Base-by-base conservation (phyloP, 2,888 invertebrate species). In the Melinaea menophilus region DNA sequence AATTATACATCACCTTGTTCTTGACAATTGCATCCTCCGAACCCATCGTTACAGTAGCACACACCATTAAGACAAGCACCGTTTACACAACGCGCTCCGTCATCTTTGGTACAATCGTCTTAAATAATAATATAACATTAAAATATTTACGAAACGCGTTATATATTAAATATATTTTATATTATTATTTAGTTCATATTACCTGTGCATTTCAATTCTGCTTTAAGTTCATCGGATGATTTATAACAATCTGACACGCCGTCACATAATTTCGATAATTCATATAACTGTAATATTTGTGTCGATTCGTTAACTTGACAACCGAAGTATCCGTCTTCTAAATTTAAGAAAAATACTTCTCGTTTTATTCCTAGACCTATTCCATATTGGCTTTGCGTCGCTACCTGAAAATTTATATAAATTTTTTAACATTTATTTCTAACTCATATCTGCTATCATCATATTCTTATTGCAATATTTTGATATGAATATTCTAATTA, bases 221-320 rank as follows among this genome's bases (percentile, higher is more conserved):
- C 93, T 80, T 93, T 93, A 81, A 96, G 93, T 92, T 98, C 98
- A 88, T 98, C 98, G 81, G 97, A 96, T 82, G 96, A 97, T 88
- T 95, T 94, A 91, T 94, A 98, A 89, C 98, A 98, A 86, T 98
- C 96, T 77, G 95, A 94, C 78, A 93, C 93, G 78, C 96, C 96
- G 92, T 98, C 97, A 92, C 98, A 98, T 82, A 98, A 93, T 93
- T 96, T 97, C 75, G 97, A 97, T 86, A 98, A 92, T 93, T 98
- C 97, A 92, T 97, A 96, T 85, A 98, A 92, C 93, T 98, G 98
- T 87, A 98, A 93, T 85, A 98, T 95, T 91, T 97, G 97, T 83
- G 96, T 96, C 79, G 97, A 97, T 92, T 96, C 97, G 93, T 98
- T 98, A 79, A 98, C 97, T 93, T 98, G 98, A 92, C 98, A 98